A percentile compares a stretch with the other conserved stretches of the same genome.
These are phyloP conservation scores for Dryobates pubescens DNA, from an alignment of 2,797 vertebrate genomes.

Conservation along the genomic window DNA sequence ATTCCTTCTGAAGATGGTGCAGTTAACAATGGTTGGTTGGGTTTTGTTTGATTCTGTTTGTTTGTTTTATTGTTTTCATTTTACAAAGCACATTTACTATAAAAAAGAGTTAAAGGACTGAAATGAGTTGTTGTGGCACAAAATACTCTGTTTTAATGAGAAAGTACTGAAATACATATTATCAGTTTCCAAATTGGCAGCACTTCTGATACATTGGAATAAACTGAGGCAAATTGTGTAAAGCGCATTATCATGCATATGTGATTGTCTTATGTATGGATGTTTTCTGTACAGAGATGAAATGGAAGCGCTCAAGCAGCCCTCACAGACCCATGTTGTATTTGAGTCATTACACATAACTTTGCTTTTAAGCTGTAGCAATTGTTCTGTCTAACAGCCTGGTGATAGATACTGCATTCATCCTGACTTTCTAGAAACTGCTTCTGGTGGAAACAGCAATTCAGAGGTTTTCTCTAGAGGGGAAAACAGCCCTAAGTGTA, in stretches of 20 bases:
- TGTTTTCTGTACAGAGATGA: neutral
- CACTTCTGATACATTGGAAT: neutral
- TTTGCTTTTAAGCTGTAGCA: slow-evolving; percentile 11
- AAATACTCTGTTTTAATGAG: neutral
- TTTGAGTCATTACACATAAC: neutral
- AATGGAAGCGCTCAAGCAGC: neutral
- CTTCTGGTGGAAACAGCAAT: neutral
- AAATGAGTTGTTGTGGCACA: neutral
- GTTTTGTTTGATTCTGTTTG: too few species aligned
- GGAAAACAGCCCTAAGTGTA: neutral
- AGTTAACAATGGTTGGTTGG: neutral
- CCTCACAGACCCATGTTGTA: neutral
- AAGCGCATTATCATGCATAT: neutral
- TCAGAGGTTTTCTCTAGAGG: neutral
- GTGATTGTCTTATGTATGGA: neutral
- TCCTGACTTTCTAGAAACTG: neutral
- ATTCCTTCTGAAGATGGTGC: neutral
- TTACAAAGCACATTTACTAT: neutral
- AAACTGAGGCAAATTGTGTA: neutral
- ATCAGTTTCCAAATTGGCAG: neutral
- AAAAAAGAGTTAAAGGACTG: neutral
- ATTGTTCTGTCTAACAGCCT: neutral
- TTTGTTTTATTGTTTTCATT: neutral
- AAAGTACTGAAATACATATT: neutral
- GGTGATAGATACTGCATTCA: neutral